These are phyloP conservation scores for Trypoxylus dichotomus DNA, from an alignment of 1,140 invertebrate genomes.

Conservation along the genomic window DNA sequence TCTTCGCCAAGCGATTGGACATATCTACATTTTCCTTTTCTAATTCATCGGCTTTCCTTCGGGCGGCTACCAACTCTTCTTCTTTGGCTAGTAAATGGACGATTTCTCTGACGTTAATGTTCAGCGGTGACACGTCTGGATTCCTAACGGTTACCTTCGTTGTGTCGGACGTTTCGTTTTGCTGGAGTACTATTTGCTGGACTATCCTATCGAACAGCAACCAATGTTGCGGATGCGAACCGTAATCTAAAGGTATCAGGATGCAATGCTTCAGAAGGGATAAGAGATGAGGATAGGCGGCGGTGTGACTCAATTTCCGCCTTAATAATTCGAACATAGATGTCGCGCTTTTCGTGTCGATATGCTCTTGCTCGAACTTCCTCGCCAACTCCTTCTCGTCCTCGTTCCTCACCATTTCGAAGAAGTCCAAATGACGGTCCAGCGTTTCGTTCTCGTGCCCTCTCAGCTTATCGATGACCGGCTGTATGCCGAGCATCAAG, in stretches of 20 bases:
- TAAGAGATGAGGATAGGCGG: conserved; percentile 90
- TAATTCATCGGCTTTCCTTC: conserved; percentile 83
- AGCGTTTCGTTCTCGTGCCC: conserved; percentile 92
- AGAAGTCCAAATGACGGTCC: conserved; percentile 92
- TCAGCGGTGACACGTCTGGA: conserved; percentile 80
- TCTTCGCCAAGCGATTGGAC: conserved; percentile 81
- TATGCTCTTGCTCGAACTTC: conserved; percentile 87
- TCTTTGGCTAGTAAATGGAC: conserved; percentile 91
- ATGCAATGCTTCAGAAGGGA: conserved; percentile 91
- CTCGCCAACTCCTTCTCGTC: conserved; percentile 93
- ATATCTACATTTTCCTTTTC: conserved; percentile 89
- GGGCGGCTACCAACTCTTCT: conserved; percentile 85
- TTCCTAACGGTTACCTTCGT: conserved; percentile 59
- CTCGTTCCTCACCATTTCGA: conserved; percentile 96
- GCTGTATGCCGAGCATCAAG: conserved; percentile 95
- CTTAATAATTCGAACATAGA: conserved; percentile 93
- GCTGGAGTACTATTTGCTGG: conserved; percentile 95
- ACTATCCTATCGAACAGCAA: conserved; percentile 90
- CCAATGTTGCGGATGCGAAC: conserved; percentile 88
- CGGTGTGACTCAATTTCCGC: conserved; percentile 87
- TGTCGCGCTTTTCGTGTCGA: conserved; percentile 92
- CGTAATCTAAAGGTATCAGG: conserved; percentile 82
- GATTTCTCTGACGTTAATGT: conserved; percentile 90
- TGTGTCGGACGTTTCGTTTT: conserved; percentile 51
- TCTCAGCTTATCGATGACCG: conserved; percentile 90